These are phyloP conservation scores for Drosophila austrosaltans DNA, from an alignment of 2,888 invertebrate genomes.

Conservation along the genomic window DNA sequence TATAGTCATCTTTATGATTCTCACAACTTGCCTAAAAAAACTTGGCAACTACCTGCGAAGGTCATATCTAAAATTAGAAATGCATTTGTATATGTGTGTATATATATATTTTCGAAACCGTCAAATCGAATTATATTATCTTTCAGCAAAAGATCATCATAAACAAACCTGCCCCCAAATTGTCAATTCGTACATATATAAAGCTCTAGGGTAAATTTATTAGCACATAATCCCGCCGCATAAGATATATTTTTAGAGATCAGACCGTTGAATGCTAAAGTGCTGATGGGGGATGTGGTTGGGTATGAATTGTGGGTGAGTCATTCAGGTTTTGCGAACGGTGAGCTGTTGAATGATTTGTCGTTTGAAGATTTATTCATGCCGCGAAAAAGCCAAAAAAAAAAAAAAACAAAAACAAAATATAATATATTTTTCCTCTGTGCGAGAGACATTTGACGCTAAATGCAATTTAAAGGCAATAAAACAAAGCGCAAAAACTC, in stretches of 20 bases:
- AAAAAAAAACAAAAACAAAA: constrained; percentile 25
- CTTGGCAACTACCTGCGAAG: constrained; percentile 50
- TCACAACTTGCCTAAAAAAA: background rate
- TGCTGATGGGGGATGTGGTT: constrained; percentile 4
- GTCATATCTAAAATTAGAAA: constrained; percentile 46
- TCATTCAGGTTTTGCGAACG: constrained; percentile 56
- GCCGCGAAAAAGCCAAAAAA: constrained; percentile 27
- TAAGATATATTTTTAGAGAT: constrained; percentile 40
- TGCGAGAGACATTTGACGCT: constrained; percentile 72
- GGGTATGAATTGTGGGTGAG: constrained; percentile 38
- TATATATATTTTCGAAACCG: background rate
- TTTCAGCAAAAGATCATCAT: constrained; percentile 30
- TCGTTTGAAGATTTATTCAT: constrained; percentile 64
- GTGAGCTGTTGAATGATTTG: constrained; percentile 65
- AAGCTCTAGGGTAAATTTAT: constrained; percentile 46
- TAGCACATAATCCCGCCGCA: constrained; percentile 24
- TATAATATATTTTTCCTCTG: constrained; percentile 59
- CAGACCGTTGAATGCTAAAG: constrained; percentile 29
- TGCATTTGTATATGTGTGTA: constrained; percentile 7
- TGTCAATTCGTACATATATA: constrained; percentile 32
- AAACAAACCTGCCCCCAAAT: constrained; percentile 52
- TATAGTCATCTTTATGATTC: background rate
- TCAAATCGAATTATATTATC: constrained; percentile 29
- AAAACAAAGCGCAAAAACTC: constrained; percentile 68
- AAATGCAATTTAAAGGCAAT: constrained; percentile 76